Conservation (phyloP, 2,888 invertebrate genomes). For the Dioctria linearis region DNA sequence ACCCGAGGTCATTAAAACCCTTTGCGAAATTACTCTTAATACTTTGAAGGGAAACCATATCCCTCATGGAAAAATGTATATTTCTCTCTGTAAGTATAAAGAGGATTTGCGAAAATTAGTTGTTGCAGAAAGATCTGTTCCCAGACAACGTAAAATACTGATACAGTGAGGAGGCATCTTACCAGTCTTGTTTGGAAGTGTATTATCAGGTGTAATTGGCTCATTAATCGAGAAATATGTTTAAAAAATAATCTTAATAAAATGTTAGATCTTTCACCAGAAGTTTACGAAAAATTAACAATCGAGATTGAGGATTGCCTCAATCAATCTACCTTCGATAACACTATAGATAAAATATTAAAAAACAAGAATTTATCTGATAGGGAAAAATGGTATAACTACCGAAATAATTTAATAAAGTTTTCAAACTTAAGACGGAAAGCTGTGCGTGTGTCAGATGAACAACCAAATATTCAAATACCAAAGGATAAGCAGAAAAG, state of each 20-base stretch:
- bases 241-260: slow-evolving; percentile 7
- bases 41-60: too few relatives aligned
- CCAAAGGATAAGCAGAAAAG: too few relatives aligned
- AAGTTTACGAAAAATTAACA: slow-evolving; percentile 16
- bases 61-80: too few relatives aligned
- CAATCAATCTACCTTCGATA: too few relatives aligned
- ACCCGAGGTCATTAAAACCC: too few relatives aligned
- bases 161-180: slow-evolving; percentile 42
- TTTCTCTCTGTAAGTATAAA: too few relatives aligned
- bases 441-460: background rate
- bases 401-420: slow-evolving; percentile 7
- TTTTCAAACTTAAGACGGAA: background rate
- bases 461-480: too few relatives aligned
- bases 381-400: slow-evolving; percentile 38
- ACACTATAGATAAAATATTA: slow-evolving; percentile 31
- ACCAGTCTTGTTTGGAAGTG: slow-evolving; percentile 10
- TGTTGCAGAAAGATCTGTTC: slow-evolving; percentile 7
- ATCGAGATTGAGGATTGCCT: background rate
- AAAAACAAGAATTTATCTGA: too few relatives aligned
- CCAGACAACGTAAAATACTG: slow-evolving; percentile 34
- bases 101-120: too few relatives aligned
- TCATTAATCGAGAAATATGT: slow-evolving; percentile 21
- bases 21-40: too few relatives aligned
- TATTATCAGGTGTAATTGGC: slow-evolving; percentile 34
- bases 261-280: slow-evolving; percentile 30